Conservation (phyloP, 2,113 vertebrate genomes). For the Dissostichus mawsoni region DNA sequence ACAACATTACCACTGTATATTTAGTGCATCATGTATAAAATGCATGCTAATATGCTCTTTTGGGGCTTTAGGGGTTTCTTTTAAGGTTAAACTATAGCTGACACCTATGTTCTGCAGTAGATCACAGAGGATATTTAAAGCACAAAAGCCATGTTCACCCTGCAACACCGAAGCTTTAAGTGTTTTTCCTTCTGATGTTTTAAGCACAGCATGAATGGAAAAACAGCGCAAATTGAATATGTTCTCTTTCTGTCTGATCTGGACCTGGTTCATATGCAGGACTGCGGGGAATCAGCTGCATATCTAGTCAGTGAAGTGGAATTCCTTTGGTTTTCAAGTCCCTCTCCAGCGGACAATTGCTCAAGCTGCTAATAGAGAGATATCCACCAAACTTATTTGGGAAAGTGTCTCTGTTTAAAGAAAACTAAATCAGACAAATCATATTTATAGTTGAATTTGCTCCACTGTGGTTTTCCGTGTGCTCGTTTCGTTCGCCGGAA, state of each 20-base stretch:
- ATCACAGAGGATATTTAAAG: too few species aligned
- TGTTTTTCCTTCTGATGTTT: too few species aligned
- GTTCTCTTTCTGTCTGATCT: too few species aligned
- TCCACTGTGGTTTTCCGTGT: too few species aligned
- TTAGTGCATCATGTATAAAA: background rate
- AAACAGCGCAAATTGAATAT: too few species aligned
- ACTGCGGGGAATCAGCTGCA: background rate
- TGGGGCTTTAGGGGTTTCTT: background rate
- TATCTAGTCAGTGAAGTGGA: slow-evolving; percentile 25
- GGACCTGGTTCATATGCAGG: background rate
- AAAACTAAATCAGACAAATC: slow-evolving; percentile 21
- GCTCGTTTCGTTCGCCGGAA: too few species aligned
- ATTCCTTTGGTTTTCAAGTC: slow-evolving; percentile 12
- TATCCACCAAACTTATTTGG: background rate
- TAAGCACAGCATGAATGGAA: too few species aligned
- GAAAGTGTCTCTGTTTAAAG: background rate
- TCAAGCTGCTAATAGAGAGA: background rate
- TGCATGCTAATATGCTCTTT: too few species aligned
- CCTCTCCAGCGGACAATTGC: background rate
- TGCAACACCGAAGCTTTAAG: too few species aligned
- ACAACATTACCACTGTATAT: background rate
- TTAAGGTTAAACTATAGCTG: background rate
- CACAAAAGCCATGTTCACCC: too few species aligned
- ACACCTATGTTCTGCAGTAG: too few species aligned
- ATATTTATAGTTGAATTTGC: background rate